Base-by-base conservation (phyloP, 2,797 vertebrate species). In the Characodon lateralis region DNA sequence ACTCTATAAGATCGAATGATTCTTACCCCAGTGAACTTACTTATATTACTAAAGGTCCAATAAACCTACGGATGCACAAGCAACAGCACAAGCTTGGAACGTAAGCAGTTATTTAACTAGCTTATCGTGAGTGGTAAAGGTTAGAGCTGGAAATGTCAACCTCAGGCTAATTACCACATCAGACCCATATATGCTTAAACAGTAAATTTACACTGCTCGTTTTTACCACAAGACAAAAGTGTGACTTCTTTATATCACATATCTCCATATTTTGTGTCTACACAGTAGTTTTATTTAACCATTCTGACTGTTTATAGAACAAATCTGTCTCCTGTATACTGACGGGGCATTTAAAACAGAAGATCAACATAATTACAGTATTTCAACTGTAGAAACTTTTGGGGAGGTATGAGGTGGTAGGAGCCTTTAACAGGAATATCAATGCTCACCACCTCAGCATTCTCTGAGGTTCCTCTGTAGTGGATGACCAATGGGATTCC, bases 81-180 rank as follows among this genome's bases (percentile, higher is more conserved):
- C 6, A 6, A 51, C 6, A 8, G 43, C 35, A 43, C 26, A 41
- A 31, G 55, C 41, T 73, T 74, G 68, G 61, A 71, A 79, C 28
- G 73, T 73, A 61, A 77, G 77, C 66, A 82, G 71, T 77, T 75
- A 16, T 73, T 85, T 78, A 80, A 75, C 55, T 75, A 55, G 22
- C 53, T 61, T 72, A 59, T 80, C 31, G 66, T 31, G 28, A 35
- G 43, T 50, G 20, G 53, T 77, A 70, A 85, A 84, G 73, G 77
- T 74, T 74, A 83, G 24, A 55, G 51, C 1, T 51, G 53, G 22
- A 50, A 81, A 70, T 80, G 74, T 74, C 70, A 76, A 48, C 72
- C 65, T 73, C 3, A 41, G 22, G 77, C 74, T 86, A 82, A 85
- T 82, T 73, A 80, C 66, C 72, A 71, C 48, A 63, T 77, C 43